These are phyloP conservation scores for Pteropus alecto DNA, from an alignment of 2,113 vertebrate species.

Conservation along the genomic window DNA sequence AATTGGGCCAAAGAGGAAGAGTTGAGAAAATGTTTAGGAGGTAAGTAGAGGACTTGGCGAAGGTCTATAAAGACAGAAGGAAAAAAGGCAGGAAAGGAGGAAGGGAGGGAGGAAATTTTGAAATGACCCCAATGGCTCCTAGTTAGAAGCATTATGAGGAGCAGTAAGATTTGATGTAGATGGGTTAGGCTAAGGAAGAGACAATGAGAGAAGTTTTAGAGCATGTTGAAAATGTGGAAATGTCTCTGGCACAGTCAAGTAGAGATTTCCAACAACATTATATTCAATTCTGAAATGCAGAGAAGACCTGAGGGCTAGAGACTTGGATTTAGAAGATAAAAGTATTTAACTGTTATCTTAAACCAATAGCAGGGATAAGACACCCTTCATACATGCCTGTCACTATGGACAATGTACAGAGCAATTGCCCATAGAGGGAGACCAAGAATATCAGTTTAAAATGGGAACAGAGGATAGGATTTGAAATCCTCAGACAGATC, in stretches of 20 bases:
- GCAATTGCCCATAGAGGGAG: background rate
- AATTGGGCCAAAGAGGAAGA: background rate
- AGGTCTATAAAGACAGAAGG: background rate
- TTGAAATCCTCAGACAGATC: background rate
- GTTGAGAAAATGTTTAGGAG: background rate
- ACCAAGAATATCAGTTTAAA: background rate
- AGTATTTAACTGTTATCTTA: background rate
- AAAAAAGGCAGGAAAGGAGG: too few relatives aligned
- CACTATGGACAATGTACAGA: background rate
- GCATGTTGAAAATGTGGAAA: background rate
- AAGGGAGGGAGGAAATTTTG: background rate
- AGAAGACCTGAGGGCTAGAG: background rate
- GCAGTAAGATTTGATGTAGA: background rate
- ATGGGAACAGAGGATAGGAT: background rate
- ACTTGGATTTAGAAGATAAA: background rate
- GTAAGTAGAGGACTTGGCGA: background rate
- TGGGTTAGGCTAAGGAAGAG: background rate
- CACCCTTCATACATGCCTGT: rapidly evolving
- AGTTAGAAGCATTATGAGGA: background rate
- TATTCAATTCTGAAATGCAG: background rate
- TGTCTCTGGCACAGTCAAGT: background rate
- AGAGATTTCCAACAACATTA: background rate
- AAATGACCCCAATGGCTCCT: background rate
- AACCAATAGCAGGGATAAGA: background rate
- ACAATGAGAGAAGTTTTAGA: background rate